A percentile compares a stretch with the other conserved stretches of the same genome.
Conservation (phyloP, 92 coral and sea anemone genomes). For the Umimayanthus kanabou region DNA sequence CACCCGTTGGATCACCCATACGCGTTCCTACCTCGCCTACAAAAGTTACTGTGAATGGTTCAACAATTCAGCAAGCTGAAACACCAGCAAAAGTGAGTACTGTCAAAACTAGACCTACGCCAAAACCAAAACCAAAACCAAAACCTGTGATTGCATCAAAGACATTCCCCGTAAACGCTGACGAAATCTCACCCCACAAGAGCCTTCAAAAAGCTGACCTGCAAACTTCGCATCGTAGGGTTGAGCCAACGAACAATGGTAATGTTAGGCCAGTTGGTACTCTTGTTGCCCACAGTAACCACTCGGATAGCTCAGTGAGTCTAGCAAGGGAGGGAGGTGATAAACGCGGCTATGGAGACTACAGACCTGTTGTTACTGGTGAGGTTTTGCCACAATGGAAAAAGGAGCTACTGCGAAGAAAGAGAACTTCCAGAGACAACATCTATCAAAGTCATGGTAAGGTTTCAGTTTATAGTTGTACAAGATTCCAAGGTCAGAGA, state of each 20-base stretch:
- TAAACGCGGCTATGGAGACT: constrained; percentile 29
- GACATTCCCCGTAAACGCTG: background rate
- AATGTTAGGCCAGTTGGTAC: background rate
- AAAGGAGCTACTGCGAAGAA: constrained; percentile 61
- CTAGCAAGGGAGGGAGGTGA: constrained; percentile 16
- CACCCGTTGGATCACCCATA: constrained; percentile 22
- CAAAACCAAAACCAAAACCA: constrained; percentile 33
- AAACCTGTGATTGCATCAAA: constrained; percentile 5
- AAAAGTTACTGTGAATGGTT: constrained; percentile 33
- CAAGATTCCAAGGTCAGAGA: too few relatives aligned
- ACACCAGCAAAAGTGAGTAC: background rate
- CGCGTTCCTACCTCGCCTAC: constrained; percentile 16
- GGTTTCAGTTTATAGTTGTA: background rate
- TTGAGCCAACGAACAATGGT: constrained; percentile 1
- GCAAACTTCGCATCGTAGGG: constrained; percentile 5
- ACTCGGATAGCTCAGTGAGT: background rate
- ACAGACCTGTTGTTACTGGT: constrained; percentile 59
- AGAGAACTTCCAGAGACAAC: constrained; percentile 20
- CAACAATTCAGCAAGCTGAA: constrained; percentile 35
- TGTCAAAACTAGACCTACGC: constrained; percentile 15
- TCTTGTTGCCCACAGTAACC: constrained; percentile 6
- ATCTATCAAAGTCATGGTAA: constrained; percentile 13
- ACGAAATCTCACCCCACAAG: background rate
- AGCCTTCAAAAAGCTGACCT: constrained; percentile 12
- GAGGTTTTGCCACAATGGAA: constrained; percentile 77